A percentile compares a stretch with the other conserved stretches of the same genome.
These are phyloP conservation scores for Platygyra sinensis DNA, from an alignment of 64 coral and sea anemone species.

Conservation along the genomic window DNA sequence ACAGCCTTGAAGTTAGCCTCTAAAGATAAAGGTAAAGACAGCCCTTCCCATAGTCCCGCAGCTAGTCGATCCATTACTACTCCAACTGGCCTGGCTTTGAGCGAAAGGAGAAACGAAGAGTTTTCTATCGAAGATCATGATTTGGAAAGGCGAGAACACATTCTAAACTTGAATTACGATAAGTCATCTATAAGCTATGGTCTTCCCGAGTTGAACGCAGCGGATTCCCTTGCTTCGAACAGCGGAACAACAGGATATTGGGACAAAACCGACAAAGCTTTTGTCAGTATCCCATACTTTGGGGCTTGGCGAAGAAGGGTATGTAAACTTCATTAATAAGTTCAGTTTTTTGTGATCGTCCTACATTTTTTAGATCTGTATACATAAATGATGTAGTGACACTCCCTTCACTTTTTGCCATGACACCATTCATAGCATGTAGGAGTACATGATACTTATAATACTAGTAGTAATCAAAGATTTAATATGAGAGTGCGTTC, in stretches of 20 bases:
- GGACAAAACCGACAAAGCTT: constrained; percentile 29
- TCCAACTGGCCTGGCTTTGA: not conserved
- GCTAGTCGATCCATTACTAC: not conserved
- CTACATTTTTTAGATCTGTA: too few relatives aligned
- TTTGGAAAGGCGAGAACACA: not conserved
- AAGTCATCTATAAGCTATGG: constrained; percentile 76
- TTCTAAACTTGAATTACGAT: constrained; percentile 26
- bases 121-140: not conserved
- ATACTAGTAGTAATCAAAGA: too few relatives aligned
- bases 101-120: not conserved
- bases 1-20: constrained; percentile 64
- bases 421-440: too few relatives aligned
- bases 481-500: too few relatives aligned
- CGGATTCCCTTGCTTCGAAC: constrained; percentile 3
- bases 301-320: constrained; percentile 81
- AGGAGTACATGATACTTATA: too few relatives aligned
- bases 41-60: not conserved
- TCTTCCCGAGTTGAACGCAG: constrained; percentile 56
- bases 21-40: constrained; percentile 33
- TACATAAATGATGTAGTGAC: too few relatives aligned
- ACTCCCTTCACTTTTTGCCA: too few relatives aligned
- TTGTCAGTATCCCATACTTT: constrained; percentile 66
- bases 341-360: too few relatives aligned
- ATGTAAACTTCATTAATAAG: not conserved
- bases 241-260: constrained; percentile 81